These are phyloP conservation scores for Zygaena filipendulae DNA, from an alignment of 2,888 invertebrate genomes.

Conservation along the genomic window DNA sequence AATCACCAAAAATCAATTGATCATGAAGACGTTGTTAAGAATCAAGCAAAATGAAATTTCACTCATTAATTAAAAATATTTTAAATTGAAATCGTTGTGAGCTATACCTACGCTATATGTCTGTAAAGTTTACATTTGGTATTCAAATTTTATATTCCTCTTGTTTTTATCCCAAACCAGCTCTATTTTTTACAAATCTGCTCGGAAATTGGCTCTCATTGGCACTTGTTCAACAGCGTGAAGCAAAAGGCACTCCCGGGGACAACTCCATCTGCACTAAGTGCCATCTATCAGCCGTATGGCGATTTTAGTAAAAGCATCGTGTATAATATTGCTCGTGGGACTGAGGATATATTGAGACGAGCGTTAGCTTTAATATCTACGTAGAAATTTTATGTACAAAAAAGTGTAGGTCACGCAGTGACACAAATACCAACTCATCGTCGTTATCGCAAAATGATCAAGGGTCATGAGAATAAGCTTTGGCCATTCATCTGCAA, in stretches of 20 bases:
- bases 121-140: too few species aligned
- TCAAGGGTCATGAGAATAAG: too few species aligned
- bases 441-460: too few species aligned
- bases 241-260: constrained; percentile 53
- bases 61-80: too few species aligned
- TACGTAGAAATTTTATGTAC: neutral
- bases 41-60: too few species aligned
- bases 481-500: too few species aligned
- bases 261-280: constrained; percentile 55
- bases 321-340: constrained; percentile 40
- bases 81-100: too few species aligned
- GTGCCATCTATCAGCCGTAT: constrained; percentile 53
- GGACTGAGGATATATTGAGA: too few species aligned
- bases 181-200: constrained; percentile 29
- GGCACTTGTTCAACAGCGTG: constrained; percentile 56
- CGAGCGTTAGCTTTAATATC: too few species aligned
- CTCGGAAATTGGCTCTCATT: constrained; percentile 44
- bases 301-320: constrained; percentile 39
- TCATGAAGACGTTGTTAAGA: too few species aligned
- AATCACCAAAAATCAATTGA: too few species aligned
- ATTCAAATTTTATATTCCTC: constrained; percentile 2
- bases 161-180: constrained; percentile 7
- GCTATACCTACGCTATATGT: constrained; percentile 1
- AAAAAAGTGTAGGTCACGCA: constrained; percentile 10
- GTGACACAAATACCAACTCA: too few species aligned